Evolutionary conservation across 2,797 vertebrate species (phyloP).

Genomic region (Halcyon leucocephala): DNA sequence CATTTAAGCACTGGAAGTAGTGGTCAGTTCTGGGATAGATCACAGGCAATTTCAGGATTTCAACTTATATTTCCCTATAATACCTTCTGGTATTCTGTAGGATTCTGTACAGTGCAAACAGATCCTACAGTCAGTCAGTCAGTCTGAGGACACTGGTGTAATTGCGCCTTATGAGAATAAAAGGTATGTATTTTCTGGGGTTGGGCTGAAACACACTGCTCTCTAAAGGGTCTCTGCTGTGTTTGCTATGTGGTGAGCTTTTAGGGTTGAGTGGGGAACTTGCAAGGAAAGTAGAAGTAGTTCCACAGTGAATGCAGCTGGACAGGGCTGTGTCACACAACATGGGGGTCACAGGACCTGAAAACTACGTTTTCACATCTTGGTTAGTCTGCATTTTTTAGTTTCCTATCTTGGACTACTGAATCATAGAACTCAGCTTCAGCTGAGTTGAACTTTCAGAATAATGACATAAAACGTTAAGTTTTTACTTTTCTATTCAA

Average conservation of each 20-base stretch:
- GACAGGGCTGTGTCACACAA: neutral
- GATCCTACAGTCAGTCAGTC: neutral
- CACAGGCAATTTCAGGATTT: neutral
- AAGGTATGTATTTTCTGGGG: neutral
- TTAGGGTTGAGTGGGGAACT: neutral
- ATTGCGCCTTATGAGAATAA: neutral
- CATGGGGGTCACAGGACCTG: neutral
- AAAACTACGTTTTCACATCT: neutral
- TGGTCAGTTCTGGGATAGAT: neutral
- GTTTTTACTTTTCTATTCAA: neutral
- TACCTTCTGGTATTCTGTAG: neutral
- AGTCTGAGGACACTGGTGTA: neutral
- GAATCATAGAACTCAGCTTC: neutral
- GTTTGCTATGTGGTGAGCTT: neutral
- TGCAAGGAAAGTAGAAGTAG: neutral
- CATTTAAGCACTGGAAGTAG: neutral
- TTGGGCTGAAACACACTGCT: neutral
- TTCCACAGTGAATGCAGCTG: neutral
- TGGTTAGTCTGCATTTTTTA: neutral
- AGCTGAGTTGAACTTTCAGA: neutral
- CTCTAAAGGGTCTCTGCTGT: neutral
- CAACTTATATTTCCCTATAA: neutral
- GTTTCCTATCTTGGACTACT: neutral
- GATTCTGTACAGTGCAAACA: neutral
- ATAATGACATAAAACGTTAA: neutral